Evolutionary conservation across 2,888 invertebrate genomes (phyloP).

Genomic region (Oasisia sp.): DNA sequence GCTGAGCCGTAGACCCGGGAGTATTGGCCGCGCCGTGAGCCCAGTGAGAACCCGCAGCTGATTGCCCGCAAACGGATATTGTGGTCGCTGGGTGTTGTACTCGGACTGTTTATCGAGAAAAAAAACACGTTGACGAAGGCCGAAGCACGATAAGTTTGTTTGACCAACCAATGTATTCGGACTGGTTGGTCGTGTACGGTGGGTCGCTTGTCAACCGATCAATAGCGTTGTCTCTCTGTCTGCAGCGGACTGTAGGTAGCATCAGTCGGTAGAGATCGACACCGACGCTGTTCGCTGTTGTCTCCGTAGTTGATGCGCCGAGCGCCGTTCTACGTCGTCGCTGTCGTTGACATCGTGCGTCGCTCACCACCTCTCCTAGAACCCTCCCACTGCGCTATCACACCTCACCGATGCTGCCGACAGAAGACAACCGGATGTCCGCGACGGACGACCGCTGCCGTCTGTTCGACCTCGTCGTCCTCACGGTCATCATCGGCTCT

Average conservation of each 20-base stretch:
- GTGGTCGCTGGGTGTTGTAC: not conserved
- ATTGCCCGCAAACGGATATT: not conserved
- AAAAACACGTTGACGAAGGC: not conserved
- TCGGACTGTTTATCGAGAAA: too few relatives aligned
- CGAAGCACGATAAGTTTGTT: not conserved
- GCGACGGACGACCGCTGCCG: slow-evolving; percentile 22
- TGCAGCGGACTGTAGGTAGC: not conserved
- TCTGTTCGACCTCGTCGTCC: slow-evolving; percentile 34
- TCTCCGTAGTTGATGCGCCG: not conserved
- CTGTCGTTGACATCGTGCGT: not conserved
- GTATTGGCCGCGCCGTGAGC: not conserved
- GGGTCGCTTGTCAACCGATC: not conserved
- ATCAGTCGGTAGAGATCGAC: not conserved
- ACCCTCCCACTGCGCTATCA: not conserved
- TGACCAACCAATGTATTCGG: not conserved
- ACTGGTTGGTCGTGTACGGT: not conserved
- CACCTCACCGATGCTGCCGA: not conserved
- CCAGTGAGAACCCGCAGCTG: not conserved
- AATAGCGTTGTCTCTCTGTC: not conserved
- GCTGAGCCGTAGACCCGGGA: not conserved
- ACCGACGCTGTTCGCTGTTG: not conserved
- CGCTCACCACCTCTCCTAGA: not conserved
- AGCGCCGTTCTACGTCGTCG: not conserved
- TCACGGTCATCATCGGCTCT: slow-evolving; percentile 32
- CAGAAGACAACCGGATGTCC: not conserved